phyloP scores from a whole-genome alignment of 30 jellyfish, hydroid and myxozoan species.

The Pseudorhiza aurosa region DNA sequence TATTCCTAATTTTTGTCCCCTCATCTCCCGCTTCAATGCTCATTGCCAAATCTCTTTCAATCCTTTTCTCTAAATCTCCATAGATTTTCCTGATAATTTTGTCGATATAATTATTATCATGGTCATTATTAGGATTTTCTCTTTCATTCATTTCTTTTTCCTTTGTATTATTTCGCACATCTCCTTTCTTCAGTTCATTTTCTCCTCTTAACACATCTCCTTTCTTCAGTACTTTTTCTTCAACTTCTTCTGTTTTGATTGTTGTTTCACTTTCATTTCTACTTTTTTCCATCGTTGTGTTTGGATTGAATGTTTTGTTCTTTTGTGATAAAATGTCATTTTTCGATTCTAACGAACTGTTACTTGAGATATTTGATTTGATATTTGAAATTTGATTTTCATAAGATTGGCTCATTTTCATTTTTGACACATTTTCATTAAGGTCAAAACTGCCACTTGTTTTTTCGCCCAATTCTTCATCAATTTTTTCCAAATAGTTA shows the following conservation, averaged over 20 bases:
- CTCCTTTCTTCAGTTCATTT: neutral
- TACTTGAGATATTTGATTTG: neutral
- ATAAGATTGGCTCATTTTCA: neutral
- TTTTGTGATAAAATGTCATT: neutral
- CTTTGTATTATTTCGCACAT: neutral
- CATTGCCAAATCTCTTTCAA: neutral
- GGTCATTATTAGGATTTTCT: neutral
- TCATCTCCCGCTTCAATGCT: neutral
- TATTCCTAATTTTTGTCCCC: neutral
- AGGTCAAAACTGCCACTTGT: neutral
- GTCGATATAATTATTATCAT: neutral
- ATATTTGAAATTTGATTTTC: neutral
- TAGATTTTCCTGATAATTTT: neutral
- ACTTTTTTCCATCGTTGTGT: neutral
- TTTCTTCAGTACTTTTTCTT: neutral
- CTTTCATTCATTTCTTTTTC: neutral
- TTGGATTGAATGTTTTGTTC: neutral
- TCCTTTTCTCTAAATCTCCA: slow-evolving; percentile 12
- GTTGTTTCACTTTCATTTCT: neutral
- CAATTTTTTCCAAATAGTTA: slow-evolving; percentile 49
- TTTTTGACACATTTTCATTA: neutral
- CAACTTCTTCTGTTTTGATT: neutral
- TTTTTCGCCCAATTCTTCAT: slow-evolving; percentile 42
- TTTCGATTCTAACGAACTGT: neutral
- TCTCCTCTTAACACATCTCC: neutral